Base-by-base conservation (phyloP, 2,113 vertebrate genomes). In the Mustela nigripes region DNA sequence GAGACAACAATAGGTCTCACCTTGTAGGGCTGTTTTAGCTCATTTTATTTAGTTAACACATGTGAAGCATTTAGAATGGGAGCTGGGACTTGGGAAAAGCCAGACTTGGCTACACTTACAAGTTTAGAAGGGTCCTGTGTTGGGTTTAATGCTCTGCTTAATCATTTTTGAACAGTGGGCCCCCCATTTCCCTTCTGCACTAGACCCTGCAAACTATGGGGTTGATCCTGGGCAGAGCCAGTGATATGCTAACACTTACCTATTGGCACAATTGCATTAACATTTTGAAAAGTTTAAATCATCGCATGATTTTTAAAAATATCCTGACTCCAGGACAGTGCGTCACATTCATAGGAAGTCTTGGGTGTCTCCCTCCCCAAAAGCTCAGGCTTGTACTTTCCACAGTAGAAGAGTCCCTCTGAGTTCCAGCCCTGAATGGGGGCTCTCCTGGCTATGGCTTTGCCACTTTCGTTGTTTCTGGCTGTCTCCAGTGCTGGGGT, bases 271-370 rank as follows among this genome's bases (percentile, higher is more conserved):
- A 15, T 33, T 21, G 9, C 33, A 56, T 7, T 53, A 88, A 71
- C 6, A 76, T 67, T 86, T 92, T 85, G 62, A 88, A 84, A 67
- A 48, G 16, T 69, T 91, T 82, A 39, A 83, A 80, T 73, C 45
- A 63, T 39, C 18, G 36, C 26, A 5, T 28, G 22, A 11, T 84
- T 80, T 56, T 33, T 18, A 58, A 87, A 48, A 89, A 10, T 9
- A 36, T 24, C 26, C 71, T 86, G 11, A 4, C 33, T 36, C 19
- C 16, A 78, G 48, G 16, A 58, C 2, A 7, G 1, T 11, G 36
- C 11, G 4, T 84, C 33, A 42, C 7, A 4, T 60, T 80, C 56
- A 28, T 4, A 21, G 4, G n/a, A 88, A 89, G n/a, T 18, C 11
- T 24, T 50, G 56, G 9, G 11, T 45, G 7, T 63, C 50, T 48